Evolutionary conservation across 2,797 vertebrate species (phyloP).

Genomic region (Muraenolepis orangiensis): DNA sequence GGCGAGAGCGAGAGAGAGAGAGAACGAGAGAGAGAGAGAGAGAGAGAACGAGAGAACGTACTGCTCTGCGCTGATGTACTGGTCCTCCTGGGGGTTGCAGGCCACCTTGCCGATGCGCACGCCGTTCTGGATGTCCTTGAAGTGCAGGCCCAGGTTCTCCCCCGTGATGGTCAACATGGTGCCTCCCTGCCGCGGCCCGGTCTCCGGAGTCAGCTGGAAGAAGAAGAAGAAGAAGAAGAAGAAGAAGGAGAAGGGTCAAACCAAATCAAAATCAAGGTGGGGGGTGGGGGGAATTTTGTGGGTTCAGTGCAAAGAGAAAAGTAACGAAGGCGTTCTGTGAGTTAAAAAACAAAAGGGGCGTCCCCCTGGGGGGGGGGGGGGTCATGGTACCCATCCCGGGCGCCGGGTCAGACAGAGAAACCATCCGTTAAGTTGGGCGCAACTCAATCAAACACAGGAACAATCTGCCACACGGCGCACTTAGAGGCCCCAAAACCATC

Average conservation of each 20-base stretch:
- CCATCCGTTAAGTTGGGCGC: conserved; percentile 49
- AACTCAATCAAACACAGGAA: conserved; percentile 54
- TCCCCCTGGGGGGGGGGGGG: too few species aligned
- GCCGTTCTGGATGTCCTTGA: conserved; percentile 86
- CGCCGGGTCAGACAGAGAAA: too few species aligned
- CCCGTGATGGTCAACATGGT: conserved; percentile 93
- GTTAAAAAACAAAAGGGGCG: conserved; percentile 34
- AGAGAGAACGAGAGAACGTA: conserved; percentile 78
- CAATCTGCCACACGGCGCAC: conserved; percentile 49
- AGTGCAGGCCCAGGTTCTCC: conserved; percentile 94
- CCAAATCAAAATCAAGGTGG: not conserved
- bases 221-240: too few species aligned
- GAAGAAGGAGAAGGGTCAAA: conserved; percentile 22
- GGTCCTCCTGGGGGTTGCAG: conserved; percentile 87
- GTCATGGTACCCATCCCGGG: conserved; percentile 18
- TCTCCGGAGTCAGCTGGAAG: conserved; percentile 85
- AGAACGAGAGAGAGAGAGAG: too few species aligned
- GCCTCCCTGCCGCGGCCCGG: conserved; percentile 91
- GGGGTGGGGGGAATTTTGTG: not conserved
- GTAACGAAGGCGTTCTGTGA: not conserved
- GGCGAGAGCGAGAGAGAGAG: too few species aligned
- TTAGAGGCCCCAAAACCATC: conserved; percentile 54
- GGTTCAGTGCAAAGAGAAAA: too few species aligned
- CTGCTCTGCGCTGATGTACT: conserved; percentile 97
- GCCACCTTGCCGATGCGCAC: conserved; percentile 89